A percentile compares a stretch with the other conserved stretches of the same genome.
Conservation (phyloP, 2,888 invertebrate species). For the Trichopria drosophilae region DNA sequence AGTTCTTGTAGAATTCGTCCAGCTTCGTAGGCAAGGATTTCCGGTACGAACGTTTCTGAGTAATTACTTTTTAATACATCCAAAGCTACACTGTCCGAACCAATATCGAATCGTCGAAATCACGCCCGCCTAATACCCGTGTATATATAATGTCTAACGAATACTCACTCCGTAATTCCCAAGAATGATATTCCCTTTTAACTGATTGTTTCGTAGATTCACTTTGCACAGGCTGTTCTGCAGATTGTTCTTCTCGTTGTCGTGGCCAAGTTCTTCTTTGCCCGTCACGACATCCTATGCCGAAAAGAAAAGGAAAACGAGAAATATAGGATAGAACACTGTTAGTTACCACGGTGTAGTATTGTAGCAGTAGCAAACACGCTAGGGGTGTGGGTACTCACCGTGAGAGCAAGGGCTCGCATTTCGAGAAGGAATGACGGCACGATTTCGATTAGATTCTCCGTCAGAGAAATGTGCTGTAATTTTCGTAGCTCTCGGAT, state of each 20-base stretch:
- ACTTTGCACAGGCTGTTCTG: slow-evolving; percentile 65
- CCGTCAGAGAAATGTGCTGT: slow-evolving; percentile 64
- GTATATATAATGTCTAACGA: too few species aligned
- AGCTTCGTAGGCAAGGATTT: too few species aligned
- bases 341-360: slow-evolving; percentile 5
- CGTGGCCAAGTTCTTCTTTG: slow-evolving; percentile 19
- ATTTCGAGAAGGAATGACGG: slow-evolving; percentile 61
- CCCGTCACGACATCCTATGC: too few species aligned
- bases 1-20: too few species aligned
- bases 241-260: slow-evolving; percentile 40
- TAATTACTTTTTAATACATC: too few species aligned
- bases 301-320: background rate
- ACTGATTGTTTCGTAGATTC: slow-evolving; percentile 75
- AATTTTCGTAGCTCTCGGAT: slow-evolving; percentile 66
- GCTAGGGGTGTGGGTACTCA: slow-evolving; percentile 50
- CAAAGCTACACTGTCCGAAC: too few species aligned
- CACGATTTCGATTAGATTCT: slow-evolving; percentile 61
- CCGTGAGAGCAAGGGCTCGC: slow-evolving; percentile 63
- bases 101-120: too few species aligned
- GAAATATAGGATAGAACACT: background rate
- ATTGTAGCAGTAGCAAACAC: background rate
- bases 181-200: slow-evolving; percentile 82
- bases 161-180: slow-evolving; percentile 77
- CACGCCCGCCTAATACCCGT: too few species aligned
- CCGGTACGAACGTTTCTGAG: too few species aligned